Percentiles rank a stretch among this genome's conserved stretches.
phyloP scores from a whole-genome alignment of 2,113 vertebrate genomes.

The Alethe diademata region DNA sequence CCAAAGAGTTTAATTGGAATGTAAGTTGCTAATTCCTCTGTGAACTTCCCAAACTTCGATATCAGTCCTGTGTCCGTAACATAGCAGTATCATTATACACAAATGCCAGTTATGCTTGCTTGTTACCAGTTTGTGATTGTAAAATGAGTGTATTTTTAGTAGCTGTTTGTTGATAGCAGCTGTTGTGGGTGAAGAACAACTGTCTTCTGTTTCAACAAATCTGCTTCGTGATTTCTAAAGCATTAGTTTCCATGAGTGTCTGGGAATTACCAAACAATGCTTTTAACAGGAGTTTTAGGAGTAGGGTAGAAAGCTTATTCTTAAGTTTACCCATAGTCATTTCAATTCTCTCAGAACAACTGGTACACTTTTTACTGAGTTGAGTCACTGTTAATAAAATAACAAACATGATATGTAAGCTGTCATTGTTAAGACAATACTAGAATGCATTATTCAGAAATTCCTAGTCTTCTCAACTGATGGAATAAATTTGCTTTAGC shows the following conservation, averaged over 20 bases:
- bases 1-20: background rate
- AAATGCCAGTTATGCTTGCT: background rate
- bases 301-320: background rate
- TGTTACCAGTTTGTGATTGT: background rate
- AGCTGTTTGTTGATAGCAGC: background rate
- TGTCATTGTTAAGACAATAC: background rate
- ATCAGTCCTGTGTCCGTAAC: background rate
- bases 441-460: background rate
- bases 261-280: background rate
- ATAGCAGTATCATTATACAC: background rate
- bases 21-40: background rate
- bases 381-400: background rate
- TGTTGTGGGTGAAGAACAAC: constrained; percentile 14
- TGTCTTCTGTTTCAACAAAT: constrained; percentile 32
- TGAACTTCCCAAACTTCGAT: background rate
- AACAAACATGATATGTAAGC: background rate
- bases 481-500: background rate
- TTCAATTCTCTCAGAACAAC: background rate
- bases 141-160: background rate
- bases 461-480: background rate
- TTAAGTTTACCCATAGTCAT: background rate
- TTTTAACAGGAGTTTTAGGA: background rate
- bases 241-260: background rate
- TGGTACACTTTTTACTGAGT: background rate
- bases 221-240: constrained; percentile 18